A percentile compares a stretch with the other conserved stretches of the same genome.
These are phyloP conservation scores for Protobothrops mucrosquamatus DNA, from an alignment of 2,113 vertebrate species.

Conservation along the genomic window DNA sequence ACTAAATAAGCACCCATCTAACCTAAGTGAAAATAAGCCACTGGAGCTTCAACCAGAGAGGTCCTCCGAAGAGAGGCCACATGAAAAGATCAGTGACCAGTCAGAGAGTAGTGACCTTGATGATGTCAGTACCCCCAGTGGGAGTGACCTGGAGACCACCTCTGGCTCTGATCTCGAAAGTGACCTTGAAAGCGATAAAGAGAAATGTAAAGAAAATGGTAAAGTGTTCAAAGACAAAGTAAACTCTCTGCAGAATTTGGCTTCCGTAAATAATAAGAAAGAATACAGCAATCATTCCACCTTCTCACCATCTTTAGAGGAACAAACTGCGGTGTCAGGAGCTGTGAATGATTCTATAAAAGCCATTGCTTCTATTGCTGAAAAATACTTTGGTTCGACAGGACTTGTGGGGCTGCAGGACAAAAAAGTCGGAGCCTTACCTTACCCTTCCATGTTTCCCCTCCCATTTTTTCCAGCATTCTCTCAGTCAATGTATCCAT, in stretches of 20 bases:
- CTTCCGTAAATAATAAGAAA: constrained; percentile 85
- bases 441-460: constrained; percentile 98
- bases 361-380: constrained; percentile 98
- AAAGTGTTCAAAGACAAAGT: constrained; percentile 92
- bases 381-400: constrained; percentile 99
- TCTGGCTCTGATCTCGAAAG: constrained; percentile 98
- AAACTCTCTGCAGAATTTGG: constrained; percentile 83
- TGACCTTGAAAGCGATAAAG: constrained; percentile 97
- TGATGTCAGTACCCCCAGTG: constrained; percentile 97
- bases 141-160: constrained; percentile 97
- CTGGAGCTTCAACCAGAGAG: constrained; percentile 79
- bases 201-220: constrained; percentile 91
- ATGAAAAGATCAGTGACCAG: constrained; percentile 93
- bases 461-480: constrained; percentile 98
- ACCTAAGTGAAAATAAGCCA: constrained; percentile 77
- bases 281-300: constrained; percentile 87
- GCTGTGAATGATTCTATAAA: constrained; percentile 99
- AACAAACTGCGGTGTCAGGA: constrained; percentile 95
- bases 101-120: constrained; percentile 99
- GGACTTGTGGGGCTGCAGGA: constrained; percentile 94
- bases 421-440: constrained; percentile 92
- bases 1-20: constrained; percentile 84
- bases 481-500: constrained; percentile 96
- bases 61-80: constrained; percentile 79
- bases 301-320: constrained; percentile 89